A percentile compares a stretch with the other conserved stretches of the same genome.
These are phyloP conservation scores for Aptenodytes forsteri DNA, from an alignment of 2,113 vertebrate species.

Conservation along the genomic window DNA sequence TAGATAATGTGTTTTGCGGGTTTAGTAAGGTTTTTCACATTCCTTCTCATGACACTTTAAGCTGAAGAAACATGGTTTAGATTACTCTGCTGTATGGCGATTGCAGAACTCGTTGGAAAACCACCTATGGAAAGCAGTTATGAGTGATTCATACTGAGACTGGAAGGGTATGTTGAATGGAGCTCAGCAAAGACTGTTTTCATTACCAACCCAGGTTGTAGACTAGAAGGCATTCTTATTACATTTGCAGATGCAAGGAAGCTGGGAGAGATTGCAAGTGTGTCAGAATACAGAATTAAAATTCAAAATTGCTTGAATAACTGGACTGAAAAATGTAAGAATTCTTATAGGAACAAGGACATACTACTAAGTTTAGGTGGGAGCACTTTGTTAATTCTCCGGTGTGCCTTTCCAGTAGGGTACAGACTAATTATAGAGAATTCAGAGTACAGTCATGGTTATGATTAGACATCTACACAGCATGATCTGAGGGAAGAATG, in stretches of 20 bases:
- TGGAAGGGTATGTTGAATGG: neutral
- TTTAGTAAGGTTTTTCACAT: neutral
- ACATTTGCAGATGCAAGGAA: neutral
- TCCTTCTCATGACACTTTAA: neutral
- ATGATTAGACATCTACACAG: neutral
- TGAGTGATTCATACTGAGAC: accelerated
- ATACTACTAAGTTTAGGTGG: neutral
- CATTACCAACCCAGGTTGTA: neutral
- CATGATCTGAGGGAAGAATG: neutral
- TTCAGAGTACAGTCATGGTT: neutral
- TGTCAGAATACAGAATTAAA: neutral
- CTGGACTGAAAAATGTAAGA: neutral
- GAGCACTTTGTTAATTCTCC: neutral
- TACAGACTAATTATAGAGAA: neutral
- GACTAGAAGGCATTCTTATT: neutral
- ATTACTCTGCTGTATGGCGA: neutral
- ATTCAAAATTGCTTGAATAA: neutral
- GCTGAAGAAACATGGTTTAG: neutral
- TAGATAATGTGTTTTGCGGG: neutral
- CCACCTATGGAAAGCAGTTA: neutral
- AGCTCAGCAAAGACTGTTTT: neutral
- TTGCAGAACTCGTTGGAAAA: neutral
- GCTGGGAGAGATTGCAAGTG: neutral
- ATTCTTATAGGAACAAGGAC: neutral
- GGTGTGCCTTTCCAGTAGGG: neutral